A percentile compares a stretch with the other conserved stretches of the same genome.
phyloP scores from a whole-genome alignment of 2,888 invertebrate genomes.

The Trissolcus brochymenae region DNA sequence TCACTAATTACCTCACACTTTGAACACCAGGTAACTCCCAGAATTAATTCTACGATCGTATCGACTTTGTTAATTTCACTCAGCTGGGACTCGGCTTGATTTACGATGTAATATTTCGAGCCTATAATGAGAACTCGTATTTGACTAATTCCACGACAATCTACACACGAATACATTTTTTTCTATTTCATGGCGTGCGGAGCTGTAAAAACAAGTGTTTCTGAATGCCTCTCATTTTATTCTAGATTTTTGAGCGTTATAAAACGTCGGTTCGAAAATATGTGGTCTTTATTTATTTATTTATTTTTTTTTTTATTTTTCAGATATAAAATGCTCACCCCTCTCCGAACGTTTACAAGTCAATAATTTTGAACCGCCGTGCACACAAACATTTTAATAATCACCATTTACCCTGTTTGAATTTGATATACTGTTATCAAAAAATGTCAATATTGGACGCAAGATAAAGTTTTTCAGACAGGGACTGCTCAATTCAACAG shows the following conservation, averaged over 20 bases:
- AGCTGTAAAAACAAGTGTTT: too few relatives aligned
- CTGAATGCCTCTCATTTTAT: too few relatives aligned
- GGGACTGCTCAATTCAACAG: constrained; percentile 12
- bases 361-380: background rate
- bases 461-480: constrained; percentile 22
- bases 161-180: constrained; percentile 4
- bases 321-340: too few relatives aligned
- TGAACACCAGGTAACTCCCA: constrained; percentile 25
- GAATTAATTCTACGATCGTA: constrained; percentile 40
- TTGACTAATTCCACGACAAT: too few relatives aligned
- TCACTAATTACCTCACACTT: constrained; percentile 56
- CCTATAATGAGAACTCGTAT: background rate
- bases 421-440: constrained; percentile 8
- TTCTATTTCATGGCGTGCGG: background rate
- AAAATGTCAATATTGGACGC: constrained; percentile 17
- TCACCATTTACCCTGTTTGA: too few relatives aligned
- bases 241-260: background rate
- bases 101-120: constrained; percentile 33
- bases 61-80: constrained; percentile 33
- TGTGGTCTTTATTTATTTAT: too few relatives aligned
- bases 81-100: constrained; percentile 31
- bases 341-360: too few relatives aligned
- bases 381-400: background rate
- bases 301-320: too few relatives aligned
- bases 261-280: background rate